Conservation (phyloP, 2,888 invertebrate genomes). For the Metopia argyrocephala region DNA sequence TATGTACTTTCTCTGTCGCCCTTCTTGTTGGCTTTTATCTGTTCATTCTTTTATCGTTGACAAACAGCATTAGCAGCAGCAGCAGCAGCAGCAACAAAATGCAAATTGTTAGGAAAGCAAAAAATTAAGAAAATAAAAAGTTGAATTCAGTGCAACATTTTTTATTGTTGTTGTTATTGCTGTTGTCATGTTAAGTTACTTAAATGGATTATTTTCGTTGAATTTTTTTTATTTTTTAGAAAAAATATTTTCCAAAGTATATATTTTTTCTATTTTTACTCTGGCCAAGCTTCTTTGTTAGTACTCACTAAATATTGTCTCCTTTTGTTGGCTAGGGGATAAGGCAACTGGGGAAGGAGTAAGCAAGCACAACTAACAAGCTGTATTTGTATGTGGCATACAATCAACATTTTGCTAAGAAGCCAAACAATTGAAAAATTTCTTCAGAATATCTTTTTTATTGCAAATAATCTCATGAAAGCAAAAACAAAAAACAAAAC, state of each 20-base stretch:
- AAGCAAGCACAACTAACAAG: conserved; percentile 53
- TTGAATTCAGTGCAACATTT: conserved; percentile 14
- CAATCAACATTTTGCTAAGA: conserved; percentile 55
- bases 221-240: conserved; percentile 24
- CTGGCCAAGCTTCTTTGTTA: background rate
- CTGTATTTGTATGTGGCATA: conserved; percentile 48
- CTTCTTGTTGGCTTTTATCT: too few relatives aligned
- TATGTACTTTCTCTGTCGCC: too few relatives aligned
- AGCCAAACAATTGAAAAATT: conserved; percentile 53
- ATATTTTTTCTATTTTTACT: too few relatives aligned
- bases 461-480: too few relatives aligned
- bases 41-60: conserved; percentile 43
- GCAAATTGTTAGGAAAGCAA: conserved; percentile 1
- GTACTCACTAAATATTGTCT: conserved; percentile 40
- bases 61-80: conserved; percentile 37
- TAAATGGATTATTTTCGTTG: conserved; percentile 56
- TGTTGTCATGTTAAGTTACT: conserved; percentile 56
- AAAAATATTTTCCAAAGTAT: too few relatives aligned
- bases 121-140: too few relatives aligned
- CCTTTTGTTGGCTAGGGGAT: background rate
- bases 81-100: conserved; percentile 31
- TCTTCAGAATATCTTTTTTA: conserved; percentile 15
- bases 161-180: background rate
- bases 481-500: too few relatives aligned
- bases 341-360: background rate